phyloP scores from a whole-genome alignment of 1,140 invertebrate genomes.

The Bombus difficillimus region DNA sequence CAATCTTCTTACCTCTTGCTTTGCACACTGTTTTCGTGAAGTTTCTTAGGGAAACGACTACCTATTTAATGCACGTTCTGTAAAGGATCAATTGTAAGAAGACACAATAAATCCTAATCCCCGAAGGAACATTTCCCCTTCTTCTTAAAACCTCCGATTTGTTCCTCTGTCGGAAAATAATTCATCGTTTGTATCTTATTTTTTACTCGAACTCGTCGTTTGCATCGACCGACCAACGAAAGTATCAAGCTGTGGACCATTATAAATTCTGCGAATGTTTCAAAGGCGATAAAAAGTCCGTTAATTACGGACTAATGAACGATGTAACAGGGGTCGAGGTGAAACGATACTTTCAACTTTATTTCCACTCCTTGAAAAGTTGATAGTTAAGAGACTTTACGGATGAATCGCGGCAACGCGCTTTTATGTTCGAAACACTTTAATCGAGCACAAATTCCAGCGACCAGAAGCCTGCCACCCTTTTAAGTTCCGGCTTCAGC shows the following conservation, averaged over 20 bases:
- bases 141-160: not conserved
- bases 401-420: not conserved
- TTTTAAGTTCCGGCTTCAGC: not conserved
- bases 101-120: not conserved
- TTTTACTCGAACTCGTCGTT: not conserved
- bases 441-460: slow-evolving; percentile 20
- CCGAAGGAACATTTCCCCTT: not conserved
- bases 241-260: not conserved
- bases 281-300: slow-evolving; percentile 6
- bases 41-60: not conserved
- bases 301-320: slow-evolving; percentile 38
- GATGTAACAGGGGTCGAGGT: not conserved
- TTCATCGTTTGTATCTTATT: not conserved
- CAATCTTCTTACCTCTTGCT: not conserved
- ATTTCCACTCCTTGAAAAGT: slow-evolving; percentile 22
- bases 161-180: not conserved
- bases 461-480: not conserved
- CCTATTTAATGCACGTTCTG: not conserved
- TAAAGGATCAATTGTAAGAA: not conserved
- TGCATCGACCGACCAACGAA: not conserved
- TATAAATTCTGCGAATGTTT: slow-evolving; percentile 26
- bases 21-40: not conserved
- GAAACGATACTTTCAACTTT: not conserved
- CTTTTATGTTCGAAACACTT: slow-evolving; percentile 30
- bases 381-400: slow-evolving; percentile 25